phyloP scores from a whole-genome alignment of 2,888 invertebrate genomes.

The Cristatella mucedo region DNA sequence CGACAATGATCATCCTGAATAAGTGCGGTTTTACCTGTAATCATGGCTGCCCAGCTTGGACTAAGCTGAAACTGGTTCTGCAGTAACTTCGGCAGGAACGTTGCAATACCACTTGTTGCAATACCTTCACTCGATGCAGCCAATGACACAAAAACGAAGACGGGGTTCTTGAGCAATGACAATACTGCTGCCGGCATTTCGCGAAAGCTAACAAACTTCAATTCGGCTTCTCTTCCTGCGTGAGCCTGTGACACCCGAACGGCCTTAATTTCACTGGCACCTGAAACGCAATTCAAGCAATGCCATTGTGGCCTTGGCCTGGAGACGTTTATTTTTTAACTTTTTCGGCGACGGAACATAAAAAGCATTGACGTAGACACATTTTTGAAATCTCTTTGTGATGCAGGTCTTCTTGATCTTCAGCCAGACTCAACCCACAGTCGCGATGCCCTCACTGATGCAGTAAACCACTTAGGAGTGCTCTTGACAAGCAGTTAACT shows the following conservation, averaged over 20 bases:
- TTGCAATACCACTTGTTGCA: slow-evolving; percentile 14
- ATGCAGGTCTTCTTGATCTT: too few relatives aligned
- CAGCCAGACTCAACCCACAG: too few relatives aligned
- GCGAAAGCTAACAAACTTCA: too few relatives aligned
- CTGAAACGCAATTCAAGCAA: slow-evolving; percentile 10
- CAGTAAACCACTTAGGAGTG: too few relatives aligned
- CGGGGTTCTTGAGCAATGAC: slow-evolving; percentile 13
- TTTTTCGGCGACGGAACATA: too few relatives aligned
- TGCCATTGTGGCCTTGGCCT: too few relatives aligned
- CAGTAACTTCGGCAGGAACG: slow-evolving; percentile 16
- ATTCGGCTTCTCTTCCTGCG: slow-evolving; percentile 8
- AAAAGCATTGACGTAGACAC: too few relatives aligned
- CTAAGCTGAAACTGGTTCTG: slow-evolving; percentile 14
- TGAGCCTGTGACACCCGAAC: slow-evolving; percentile 12
- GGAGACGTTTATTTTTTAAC: too few relatives aligned
- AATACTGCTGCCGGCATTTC: not conserved
- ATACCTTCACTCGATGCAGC: slow-evolving; percentile 12
- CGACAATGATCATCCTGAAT: not conserved
- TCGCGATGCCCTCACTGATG: too few relatives aligned
- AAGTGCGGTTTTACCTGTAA: slow-evolving; percentile 14
- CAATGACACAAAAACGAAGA: slow-evolving; percentile 13
- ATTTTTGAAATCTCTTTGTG: too few relatives aligned
- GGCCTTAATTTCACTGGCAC: slow-evolving; percentile 12
- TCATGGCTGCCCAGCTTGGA: slow-evolving; percentile 12
- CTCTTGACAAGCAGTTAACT: too few relatives aligned